Evolutionary conservation across 2,797 vertebrate genomes (phyloP), one percentile per base, ranked within the genome.

Genomic region (Myiotriccus ornatus): DNA sequence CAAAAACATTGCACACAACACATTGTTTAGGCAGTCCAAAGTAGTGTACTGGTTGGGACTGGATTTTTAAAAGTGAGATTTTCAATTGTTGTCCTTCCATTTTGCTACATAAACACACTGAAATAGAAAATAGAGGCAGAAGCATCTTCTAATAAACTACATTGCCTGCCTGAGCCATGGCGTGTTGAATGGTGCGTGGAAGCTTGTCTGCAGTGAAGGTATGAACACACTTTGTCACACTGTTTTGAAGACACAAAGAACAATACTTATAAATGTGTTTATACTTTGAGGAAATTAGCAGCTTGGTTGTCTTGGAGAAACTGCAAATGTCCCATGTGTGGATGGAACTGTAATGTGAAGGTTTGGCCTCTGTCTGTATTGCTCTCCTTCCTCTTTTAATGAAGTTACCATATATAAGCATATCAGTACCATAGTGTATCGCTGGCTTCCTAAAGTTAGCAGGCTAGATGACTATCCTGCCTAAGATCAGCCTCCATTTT

Each of bases 391-490:
- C 10, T 15, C 25, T 62, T 71, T 47, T 46, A 35, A 12, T 56
- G 15, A 39, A 41, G 12, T 4, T 12, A 22, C 7, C n/a, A 4
- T 22, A 5, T 9, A 64, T 23, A 19, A 60, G 32, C 14, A 28
- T 0, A 0, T 44, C 50, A 73, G 14, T 30, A 47, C 5, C 12
- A 23, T 9, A 12, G 7, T 14, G 22, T 16, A 47, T 32, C 12
- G 19, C 10, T 24, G 16, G 6, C 7, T 87, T 74, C 47, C 30
- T 57, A 41, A 44, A 60, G 9, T 12, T 34, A 30, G 2, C 22
- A 32, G 28, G 7, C 8, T 60, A 23, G 13, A 28, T 30, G 60
- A 44, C 8, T 37, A 16, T 46, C 18, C 12, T 53, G 17, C 14
- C 34, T 46, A 35, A 73, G 14, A 76, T 25, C 37, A 82, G 2